Evolutionary conservation across 2,113 vertebrate species (phyloP), one percentile per base, ranked within the genome.

Genomic region (Dromas ardeola): DNA sequence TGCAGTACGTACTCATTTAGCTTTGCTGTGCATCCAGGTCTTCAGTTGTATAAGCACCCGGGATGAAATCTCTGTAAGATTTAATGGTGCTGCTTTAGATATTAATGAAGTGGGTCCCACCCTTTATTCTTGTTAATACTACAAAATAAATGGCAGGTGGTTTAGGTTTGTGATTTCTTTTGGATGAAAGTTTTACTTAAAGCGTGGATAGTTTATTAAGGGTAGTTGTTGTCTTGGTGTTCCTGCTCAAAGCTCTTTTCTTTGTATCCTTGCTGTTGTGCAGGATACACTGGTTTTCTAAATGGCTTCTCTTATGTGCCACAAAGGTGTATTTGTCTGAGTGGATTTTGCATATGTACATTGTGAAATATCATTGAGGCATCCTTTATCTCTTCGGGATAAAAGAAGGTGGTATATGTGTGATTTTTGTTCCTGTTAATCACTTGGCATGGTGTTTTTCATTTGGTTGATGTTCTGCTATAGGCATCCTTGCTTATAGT

Each of bases 1-100:
- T 6, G 26, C 69, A 42, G 0, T 26, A 52, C 56, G 18, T 59
- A 56, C 11, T 20, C 1, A 0, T 21, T 78, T 50, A 10, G 3
- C 77, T 92, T 47, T 88, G 42, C 49, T 61, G 21, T 76, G 38
- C 36, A 76, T 5, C 27, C 26, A 42, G 22, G 13, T 55, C 42
- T 67, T 86, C 32, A 62, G 13, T 34, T 69, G 13, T 72, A 6
- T 40, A 53, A 76, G 10, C 15, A 72, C 27, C 58, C 40, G 52
- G n/a, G 13, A 27, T 62, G 47, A 93, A 93, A 74, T 73, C 8
- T 43, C 52, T 69, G 16, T 47, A 34, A 36, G 43, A 47, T 19
- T 55, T 29, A 63, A 20, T 81, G 26, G 34, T 86, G 15, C 23
- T 91, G 42, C 53, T 90, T 77, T 88, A 74, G 30, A 11, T 62